Evolutionary conservation across 64 coral and sea anemone genomes (phyloP).

Genomic region (Porites lutea): DNA sequence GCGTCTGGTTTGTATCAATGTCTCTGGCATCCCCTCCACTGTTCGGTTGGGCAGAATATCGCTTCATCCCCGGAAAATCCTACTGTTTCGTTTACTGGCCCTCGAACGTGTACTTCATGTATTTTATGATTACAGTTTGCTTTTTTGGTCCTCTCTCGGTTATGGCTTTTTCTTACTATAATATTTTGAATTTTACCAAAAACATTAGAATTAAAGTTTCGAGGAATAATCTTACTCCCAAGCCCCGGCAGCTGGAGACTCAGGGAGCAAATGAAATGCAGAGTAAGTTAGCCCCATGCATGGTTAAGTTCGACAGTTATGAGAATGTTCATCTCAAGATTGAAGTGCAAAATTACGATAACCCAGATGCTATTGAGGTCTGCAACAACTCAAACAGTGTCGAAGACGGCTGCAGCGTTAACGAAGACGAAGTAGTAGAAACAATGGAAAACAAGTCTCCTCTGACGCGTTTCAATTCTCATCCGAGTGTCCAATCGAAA

Average conservation of each 20-base stretch:
- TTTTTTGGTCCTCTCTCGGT: conserved; percentile 65
- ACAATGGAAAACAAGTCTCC: not conserved
- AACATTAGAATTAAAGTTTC: conserved; percentile 18
- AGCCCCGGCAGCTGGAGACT: not conserved
- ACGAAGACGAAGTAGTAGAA: not conserved
- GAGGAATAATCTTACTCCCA: not conserved
- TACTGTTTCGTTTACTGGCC: conserved; percentile 72
- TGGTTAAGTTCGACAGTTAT: not conserved
- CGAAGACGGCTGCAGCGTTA: not conserved
- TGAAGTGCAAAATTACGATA: too few species aligned
- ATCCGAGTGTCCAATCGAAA: not conserved
- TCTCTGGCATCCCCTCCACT: conserved; percentile 59
- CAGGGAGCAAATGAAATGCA: not conserved
- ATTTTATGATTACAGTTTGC: conserved; percentile 70
- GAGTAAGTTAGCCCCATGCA: not conserved
- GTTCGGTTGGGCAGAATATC: conserved; percentile 73
- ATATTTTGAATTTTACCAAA: conserved; percentile 54
- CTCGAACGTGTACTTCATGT: conserved; percentile 56
- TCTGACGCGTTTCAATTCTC: not conserved
- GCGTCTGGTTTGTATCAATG: conserved; percentile 59
- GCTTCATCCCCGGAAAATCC: conserved; percentile 69
- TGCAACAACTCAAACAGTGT: not conserved
- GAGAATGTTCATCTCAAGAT: not conserved
- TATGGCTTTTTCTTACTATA: conserved; percentile 69
- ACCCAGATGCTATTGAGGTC: too few species aligned